These are phyloP conservation scores for Leiothrix lutea DNA, from an alignment of 2,113 vertebrate genomes.

Conservation along the genomic window DNA sequence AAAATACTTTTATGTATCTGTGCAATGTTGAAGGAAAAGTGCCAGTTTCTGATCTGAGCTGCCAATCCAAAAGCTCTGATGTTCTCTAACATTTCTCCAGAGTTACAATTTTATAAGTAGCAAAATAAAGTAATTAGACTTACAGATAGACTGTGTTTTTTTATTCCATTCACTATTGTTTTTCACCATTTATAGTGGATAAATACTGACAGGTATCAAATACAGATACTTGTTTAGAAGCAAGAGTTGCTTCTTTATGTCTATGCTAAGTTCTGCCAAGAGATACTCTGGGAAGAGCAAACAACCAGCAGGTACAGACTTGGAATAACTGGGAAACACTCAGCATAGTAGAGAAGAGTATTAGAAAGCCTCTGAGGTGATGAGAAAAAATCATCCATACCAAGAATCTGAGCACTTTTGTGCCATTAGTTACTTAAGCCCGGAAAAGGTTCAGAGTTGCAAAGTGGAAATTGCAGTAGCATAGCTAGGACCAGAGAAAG, in stretches of 20 bases:
- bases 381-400: slow-evolving; percentile 8
- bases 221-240: background rate
- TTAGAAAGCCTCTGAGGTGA: slow-evolving; percentile 28
- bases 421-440: background rate
- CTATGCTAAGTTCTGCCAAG: background rate
- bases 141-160: background rate
- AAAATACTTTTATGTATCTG: background rate
- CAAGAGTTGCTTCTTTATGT: background rate
- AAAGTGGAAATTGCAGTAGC: background rate
- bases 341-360: background rate
- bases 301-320: slow-evolving; percentile 21
- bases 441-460: background rate
- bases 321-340: slow-evolving; percentile 6
- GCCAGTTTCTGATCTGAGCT: background rate
- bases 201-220: background rate
- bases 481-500: background rate
- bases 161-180: background rate
- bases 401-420: background rate
- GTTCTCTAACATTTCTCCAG: background rate
- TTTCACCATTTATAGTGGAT: background rate
- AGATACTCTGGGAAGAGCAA: slow-evolving; percentile 35
- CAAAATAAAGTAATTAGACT: background rate
- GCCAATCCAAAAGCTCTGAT: background rate
- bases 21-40: background rate
- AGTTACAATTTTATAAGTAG: background rate